Percentiles rank a stretch among this genome's conserved stretches.
phyloP scores from a whole-genome alignment of 2,888 invertebrate species.

The Hymenopus coronatus region DNA sequence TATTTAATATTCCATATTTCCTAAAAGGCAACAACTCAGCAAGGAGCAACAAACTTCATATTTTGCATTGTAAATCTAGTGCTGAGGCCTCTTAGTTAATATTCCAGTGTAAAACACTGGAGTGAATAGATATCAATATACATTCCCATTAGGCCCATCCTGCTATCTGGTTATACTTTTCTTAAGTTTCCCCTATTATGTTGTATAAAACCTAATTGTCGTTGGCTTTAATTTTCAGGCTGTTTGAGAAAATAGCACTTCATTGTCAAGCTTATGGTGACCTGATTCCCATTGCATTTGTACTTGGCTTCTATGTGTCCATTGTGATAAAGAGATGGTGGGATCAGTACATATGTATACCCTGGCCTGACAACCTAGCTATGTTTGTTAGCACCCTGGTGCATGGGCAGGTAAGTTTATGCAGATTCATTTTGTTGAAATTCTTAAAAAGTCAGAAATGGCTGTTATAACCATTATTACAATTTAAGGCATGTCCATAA shows the following conservation, averaged over 20 bases:
- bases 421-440: no score
- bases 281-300: constrained; percentile 48
- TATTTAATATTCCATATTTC: no score
- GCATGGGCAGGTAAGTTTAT: constrained; percentile 38
- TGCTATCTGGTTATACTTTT: neutral
- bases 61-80: no score
- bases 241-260: constrained; percentile 37
- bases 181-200: neutral
- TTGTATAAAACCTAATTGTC: neutral
- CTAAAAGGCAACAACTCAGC: no score
- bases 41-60: no score
- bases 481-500: no score
- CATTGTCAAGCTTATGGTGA: constrained; percentile 40
- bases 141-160: no score
- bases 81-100: no score
- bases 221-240: constrained; percentile 28
- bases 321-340: constrained; percentile 49
- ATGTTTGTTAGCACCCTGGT: constrained; percentile 44
- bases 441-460: no score
- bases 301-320: constrained; percentile 51
- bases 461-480: no score
- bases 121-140: no score
- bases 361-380: constrained; percentile 46
- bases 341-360: constrained; percentile 46
- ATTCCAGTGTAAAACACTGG: no score